These are phyloP conservation scores for Xestia ashworthii DNA, from an alignment of 2,888 invertebrate species.

Conservation along the genomic window DNA sequence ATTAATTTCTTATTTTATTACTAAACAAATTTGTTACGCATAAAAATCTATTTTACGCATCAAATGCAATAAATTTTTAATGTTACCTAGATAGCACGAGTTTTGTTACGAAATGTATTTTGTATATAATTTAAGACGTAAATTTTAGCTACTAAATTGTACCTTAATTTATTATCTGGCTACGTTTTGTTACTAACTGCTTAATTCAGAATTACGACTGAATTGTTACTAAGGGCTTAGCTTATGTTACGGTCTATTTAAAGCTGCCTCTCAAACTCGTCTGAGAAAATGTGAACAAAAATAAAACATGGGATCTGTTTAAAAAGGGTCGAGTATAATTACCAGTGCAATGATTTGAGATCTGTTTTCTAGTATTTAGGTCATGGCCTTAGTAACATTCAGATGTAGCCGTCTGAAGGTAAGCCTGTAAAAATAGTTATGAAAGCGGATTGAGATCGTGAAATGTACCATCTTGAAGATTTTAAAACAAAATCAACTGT, in stretches of 20 bases:
- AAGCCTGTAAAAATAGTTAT: slow-evolving; percentile 31
- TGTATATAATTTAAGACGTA: slow-evolving; percentile 77
- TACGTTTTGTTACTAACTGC: slow-evolving; percentile 31
- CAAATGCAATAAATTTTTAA: slow-evolving; percentile 82
- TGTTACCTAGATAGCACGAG: slow-evolving; percentile 80
- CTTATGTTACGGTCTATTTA: neutral
- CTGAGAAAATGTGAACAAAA: neutral
- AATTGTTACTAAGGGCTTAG: slow-evolving; percentile 26
- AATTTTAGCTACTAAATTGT: slow-evolving; percentile 40
- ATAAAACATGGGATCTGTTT: neutral
- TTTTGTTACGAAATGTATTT: slow-evolving; percentile 72
- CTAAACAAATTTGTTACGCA: slow-evolving; percentile 38
- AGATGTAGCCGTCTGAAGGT: slow-evolving; percentile 6
- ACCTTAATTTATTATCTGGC: slow-evolving; percentile 32
- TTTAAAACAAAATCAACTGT: neutral
- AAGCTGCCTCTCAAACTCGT: neutral
- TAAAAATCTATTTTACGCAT: slow-evolving; percentile 74
- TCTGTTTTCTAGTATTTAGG: neutral
- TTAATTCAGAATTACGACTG: slow-evolving; percentile 13
- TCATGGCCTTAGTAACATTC: slow-evolving; percentile 29
- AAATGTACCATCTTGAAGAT: slow-evolving; percentile 7
- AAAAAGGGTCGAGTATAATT: neutral
- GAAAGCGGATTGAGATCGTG: slow-evolving; percentile 52
- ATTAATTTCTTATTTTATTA: slow-evolving; percentile 32
- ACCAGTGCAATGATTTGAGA: slow-evolving; percentile 1